Base-by-base conservation (phyloP, 2,113 vertebrate genomes). In the Alethe diademata region DNA sequence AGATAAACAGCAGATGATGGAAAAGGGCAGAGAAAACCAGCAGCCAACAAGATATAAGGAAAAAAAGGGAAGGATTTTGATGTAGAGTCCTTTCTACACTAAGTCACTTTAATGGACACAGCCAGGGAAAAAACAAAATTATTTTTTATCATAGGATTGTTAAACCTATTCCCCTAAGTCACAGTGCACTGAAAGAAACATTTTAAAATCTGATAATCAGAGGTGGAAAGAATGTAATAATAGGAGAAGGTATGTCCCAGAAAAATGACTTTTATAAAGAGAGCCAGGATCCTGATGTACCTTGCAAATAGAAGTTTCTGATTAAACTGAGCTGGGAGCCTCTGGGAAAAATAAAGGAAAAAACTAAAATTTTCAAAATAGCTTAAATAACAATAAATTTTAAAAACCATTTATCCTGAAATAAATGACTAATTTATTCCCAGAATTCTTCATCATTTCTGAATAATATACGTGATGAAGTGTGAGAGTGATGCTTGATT, bases 401-500 rank as follows among this genome's bases (percentile, higher is more conserved):
- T 29, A 33, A 94, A 95, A 95, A 45, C 40, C 74, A 94, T 96
- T 96, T 96, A 88, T 82, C 75, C 58, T 90, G 40, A 58, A 87
- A 93, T 86, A 95, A 97, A 92, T 94, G 81, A 94, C 80, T 97
- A 96, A 96, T 96, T 96, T 97, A 94, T 95, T 88, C 78, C 79
- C 79, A 90, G 93, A 95, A 96, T 95, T 97, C 95, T 97, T 93
- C 95, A 96, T 95, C 86, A 86, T 95, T 95, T 97, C 87, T 91
- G 93, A 97, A 97, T 97, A 96, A 97, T 96, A 91, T 87, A 96
- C 60, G 60, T 91, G 95, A 95, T 97, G 96, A 97, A 97, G 93
- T 97, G 95, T 95, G 94, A 97, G 95, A 97, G 97, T 96, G 94
- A 96, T 96, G 93, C 95, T 93, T 97, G 94, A 96, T 97, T 96